Conservation (phyloP, 2,113 vertebrate species). For the Siphamia tubifer region DNA sequence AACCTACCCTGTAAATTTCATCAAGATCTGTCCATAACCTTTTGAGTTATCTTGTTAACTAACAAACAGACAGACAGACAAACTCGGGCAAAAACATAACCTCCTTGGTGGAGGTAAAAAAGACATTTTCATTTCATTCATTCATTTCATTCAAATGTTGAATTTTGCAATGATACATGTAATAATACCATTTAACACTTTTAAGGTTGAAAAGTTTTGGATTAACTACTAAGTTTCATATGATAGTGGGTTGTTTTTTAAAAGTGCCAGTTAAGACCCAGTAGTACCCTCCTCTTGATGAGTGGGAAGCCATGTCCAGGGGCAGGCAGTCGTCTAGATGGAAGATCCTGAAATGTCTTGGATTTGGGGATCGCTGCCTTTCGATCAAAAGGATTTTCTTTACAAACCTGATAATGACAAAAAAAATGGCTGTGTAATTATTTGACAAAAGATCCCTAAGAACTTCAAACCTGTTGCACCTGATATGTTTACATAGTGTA, state of each 20-base stretch:
- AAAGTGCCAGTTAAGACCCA: neutral
- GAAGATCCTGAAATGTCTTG: slow-evolving; percentile 77
- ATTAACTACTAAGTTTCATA: neutral
- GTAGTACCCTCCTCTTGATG: slow-evolving; percentile 91
- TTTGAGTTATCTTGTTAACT: too few relatives aligned
- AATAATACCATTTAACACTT: neutral
- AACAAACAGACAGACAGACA: too few relatives aligned
- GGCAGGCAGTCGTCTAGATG: slow-evolving; percentile 80
- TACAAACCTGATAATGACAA: slow-evolving; percentile 77
- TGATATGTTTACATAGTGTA: neutral
- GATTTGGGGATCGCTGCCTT: slow-evolving; percentile 76
- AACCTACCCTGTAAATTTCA: too few relatives aligned
- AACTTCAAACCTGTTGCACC: neutral
- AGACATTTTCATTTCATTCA: too few relatives aligned
- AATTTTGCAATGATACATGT: too few relatives aligned
- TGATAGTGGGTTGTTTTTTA: neutral
- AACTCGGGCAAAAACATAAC: too few relatives aligned
- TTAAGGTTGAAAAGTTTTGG: neutral
- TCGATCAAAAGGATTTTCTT: slow-evolving; percentile 85
- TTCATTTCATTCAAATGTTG: too few relatives aligned
- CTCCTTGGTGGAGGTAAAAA: too few relatives aligned
- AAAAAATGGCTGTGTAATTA: neutral
- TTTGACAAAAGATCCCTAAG: neutral
- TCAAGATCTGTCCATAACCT: too few relatives aligned
- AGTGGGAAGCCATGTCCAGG: slow-evolving; percentile 90